Conservation (phyloP, 2,888 invertebrate species). For the Branchinecta sandiegonensis region DNA sequence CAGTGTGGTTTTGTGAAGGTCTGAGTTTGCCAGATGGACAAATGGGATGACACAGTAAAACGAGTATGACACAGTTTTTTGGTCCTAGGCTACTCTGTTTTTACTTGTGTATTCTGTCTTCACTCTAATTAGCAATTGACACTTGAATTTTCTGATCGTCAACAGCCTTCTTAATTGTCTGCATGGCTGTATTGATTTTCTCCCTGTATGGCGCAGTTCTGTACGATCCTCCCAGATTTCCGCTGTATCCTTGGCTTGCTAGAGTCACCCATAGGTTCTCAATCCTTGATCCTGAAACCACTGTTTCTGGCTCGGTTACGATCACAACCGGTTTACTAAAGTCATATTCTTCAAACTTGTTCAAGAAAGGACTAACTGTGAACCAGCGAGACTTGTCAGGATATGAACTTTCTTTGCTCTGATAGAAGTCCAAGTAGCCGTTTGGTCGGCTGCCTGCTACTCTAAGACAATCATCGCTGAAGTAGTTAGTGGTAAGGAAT, state of each 20-base stretch:
- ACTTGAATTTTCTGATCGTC: not conserved
- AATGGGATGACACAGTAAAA: no score
- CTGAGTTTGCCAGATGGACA: no score
- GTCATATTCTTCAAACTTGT: constrained; percentile 2
- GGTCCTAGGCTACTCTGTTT: no score
- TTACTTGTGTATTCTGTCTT: no score
- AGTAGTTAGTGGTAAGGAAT: constrained; percentile 5
- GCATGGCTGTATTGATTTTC: constrained; percentile 1
- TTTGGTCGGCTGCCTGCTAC: not conserved
- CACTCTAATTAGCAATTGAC: not conserved
- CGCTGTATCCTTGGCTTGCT: not conserved
- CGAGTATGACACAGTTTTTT: no score
- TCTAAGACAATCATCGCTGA: not conserved
- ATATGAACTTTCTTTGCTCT: not conserved
- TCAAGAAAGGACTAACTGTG: not conserved
- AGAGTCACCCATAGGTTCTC: not conserved
- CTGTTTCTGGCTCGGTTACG: not conserved
- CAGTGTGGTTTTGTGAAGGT: no score
- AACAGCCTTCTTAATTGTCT: not conserved
- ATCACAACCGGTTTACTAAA: constrained; percentile 7
- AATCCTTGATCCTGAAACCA: not conserved
- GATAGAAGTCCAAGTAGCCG: not conserved
- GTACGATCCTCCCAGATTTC: constrained; percentile 1
- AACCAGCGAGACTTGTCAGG: constrained; percentile 2
- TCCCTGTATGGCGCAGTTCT: not conserved